Evolutionary conservation across 2,797 vertebrate genomes (phyloP).

Genomic region (Botia kubotai): DNA sequence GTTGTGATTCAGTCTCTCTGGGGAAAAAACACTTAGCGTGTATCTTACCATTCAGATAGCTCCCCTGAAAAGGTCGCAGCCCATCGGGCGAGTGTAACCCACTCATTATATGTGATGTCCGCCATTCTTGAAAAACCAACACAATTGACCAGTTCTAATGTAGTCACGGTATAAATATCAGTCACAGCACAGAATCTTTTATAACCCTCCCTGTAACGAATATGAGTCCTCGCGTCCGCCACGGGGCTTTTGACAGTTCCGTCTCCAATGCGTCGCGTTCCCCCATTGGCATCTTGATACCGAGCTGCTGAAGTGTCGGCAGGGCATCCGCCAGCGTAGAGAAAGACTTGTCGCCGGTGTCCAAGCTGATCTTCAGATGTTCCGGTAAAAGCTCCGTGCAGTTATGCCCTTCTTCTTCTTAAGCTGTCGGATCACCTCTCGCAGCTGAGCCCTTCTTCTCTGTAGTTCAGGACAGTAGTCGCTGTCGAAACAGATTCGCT

Average conservation of each 20-base stretch:
- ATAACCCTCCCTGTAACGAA: background rate
- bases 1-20: slow-evolving; percentile 10
- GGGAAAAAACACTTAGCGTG: background rate
- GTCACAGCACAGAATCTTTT: too few species aligned
- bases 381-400: slow-evolving; percentile 29
- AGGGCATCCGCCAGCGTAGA: background rate
- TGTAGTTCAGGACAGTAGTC: slow-evolving; percentile 44
- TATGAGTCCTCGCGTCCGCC: background rate
- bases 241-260: background rate
- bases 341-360: background rate
- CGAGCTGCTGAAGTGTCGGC: background rate
- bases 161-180: background rate
- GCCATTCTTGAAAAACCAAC: background rate
- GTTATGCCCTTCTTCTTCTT: slow-evolving; percentile 24
- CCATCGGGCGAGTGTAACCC: background rate
- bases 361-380: slow-evolving; percentile 29
- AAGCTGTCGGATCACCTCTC: slow-evolving; percentile 35
- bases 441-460: slow-evolving; percentile 18
- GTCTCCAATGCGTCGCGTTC: background rate
- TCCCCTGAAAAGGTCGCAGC: background rate
- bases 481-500: slow-evolving; percentile 27
- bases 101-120: background rate
- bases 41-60: background rate
- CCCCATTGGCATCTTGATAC: background rate
- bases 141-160: background rate